Evolutionary conservation across 2,888 invertebrate species (phyloP), one percentile per base, ranked within the genome.

Genomic region (Mimas tiliae): DNA sequence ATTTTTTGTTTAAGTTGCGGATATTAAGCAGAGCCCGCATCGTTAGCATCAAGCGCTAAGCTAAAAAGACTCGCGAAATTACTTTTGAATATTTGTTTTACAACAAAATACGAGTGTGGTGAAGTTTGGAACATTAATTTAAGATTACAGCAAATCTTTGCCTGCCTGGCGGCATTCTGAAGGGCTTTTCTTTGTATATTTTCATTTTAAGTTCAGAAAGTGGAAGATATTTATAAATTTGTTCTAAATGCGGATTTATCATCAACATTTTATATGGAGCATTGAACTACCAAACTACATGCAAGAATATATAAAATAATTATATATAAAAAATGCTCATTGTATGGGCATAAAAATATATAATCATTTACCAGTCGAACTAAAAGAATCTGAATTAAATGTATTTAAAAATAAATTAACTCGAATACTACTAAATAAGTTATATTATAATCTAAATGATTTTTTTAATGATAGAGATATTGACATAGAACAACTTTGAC

Each of bases 1-100:
- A 16, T 55, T 38, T 55, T 38, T 55, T 38, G 38, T 55, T 55
- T 38, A 55, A 55, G 55, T 38, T 38, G 55, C 55, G 55, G 55
- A 16, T 55, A 55, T 38, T 55, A 38, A 55, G 38, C 16, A 55
- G 38, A 55, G 11, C 11, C 38, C 16, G 55, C 34, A 16, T 38
- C 9, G 38, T 55, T 55, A 55, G 38, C 55, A 7, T 55, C 55
- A 55, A 55, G 38, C 55, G 38, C 38, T 52, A n/a, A 38, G 34
- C 55, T 34, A 34, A 38, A 53, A 50, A 51, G 19, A 55, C 55
- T 55, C 34, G 55, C n/a, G 4, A 38, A 55, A 55, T 55, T 55
- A 55, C 53, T 55, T 55, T 55, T 38, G 33, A 53, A 53, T 52
- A 52, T 52, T 52, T 52, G 12, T 27, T 52, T 51, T 4, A 27